These are phyloP conservation scores for Enoplosus armatus DNA, from an alignment of 2,797 vertebrate species.

Conservation along the genomic window DNA sequence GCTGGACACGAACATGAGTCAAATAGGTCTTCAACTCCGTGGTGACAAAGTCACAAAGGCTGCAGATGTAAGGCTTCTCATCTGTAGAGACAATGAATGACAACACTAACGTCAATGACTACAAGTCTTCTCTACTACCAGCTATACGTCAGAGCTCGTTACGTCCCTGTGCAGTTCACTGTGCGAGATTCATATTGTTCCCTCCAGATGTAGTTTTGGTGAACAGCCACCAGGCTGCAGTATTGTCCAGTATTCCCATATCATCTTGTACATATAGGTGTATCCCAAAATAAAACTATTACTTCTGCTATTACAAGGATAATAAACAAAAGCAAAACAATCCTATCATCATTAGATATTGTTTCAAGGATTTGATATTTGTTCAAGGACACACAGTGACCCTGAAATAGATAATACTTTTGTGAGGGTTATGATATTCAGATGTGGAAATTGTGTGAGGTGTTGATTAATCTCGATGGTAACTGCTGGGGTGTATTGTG, in stretches of 20 bases:
- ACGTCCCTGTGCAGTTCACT: constrained; percentile 27
- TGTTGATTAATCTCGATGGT: neutral
- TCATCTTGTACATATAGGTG: neutral
- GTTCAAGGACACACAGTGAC: neutral
- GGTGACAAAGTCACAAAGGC: constrained; percentile 84
- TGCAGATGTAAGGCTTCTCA: constrained; percentile 86
- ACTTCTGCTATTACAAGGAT: neutral
- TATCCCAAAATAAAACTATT: neutral
- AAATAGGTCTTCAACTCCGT: constrained; percentile 76
- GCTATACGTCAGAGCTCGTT: constrained; percentile 17
- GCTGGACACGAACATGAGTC: constrained; percentile 81
- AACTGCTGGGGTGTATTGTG: constrained; percentile 3
- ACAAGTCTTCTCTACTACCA: constrained; percentile 7
- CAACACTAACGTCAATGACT: constrained; percentile 43
- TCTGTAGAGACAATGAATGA: constrained; percentile 80
- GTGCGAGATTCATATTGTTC: constrained; percentile 5
- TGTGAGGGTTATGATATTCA: neutral
- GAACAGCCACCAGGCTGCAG: constrained; percentile 75
- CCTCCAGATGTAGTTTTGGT: constrained; percentile 30
- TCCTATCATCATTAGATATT: neutral
- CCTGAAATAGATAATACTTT: neutral
- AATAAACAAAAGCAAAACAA: neutral
- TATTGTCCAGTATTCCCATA: constrained; percentile 32
- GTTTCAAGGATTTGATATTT: neutral
- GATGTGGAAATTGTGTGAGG: neutral